A percentile compares a stretch with the other conserved stretches of the same genome.
Conservation (phyloP, 2,113 vertebrate genomes). For the Pungitius pungitius region DNA sequence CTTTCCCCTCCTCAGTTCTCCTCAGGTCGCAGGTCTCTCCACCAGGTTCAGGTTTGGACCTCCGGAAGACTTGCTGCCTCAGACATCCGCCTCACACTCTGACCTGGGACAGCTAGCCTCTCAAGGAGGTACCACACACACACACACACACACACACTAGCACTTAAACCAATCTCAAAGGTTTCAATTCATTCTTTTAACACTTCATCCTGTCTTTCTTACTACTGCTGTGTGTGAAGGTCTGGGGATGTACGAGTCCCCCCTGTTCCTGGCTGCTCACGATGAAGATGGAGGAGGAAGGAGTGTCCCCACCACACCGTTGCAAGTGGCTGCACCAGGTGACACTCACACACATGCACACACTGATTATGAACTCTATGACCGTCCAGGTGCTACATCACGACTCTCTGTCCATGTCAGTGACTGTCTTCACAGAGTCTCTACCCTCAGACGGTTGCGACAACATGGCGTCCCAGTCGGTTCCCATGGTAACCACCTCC, state of each 20-base stretch:
- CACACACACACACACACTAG: neutral
- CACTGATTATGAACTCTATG: neutral
- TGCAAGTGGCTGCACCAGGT: constrained; percentile 97
- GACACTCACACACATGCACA: neutral
- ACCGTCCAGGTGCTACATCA: neutral
- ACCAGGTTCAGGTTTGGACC: constrained; percentile 95
- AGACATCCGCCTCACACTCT: constrained; percentile 92
- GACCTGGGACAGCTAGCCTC: constrained; percentile 96
- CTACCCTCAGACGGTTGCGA: constrained; percentile 87
- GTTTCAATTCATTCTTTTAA: neutral
- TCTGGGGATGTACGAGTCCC: constrained; percentile 97
- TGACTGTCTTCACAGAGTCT: constrained; percentile 93
- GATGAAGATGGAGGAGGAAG: constrained; percentile 97
- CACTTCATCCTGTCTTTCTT: neutral
- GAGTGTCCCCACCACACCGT: constrained; percentile 95
- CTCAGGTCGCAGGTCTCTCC: constrained; percentile 93
- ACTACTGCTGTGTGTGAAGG: constrained; percentile 74
- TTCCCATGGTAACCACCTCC: constrained; percentile 96
- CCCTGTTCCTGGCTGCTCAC: constrained; percentile 91
- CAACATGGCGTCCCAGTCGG: constrained; percentile 94
- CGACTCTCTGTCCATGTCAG: constrained; percentile 67
- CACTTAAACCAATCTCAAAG: neutral
- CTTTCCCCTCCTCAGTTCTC: constrained; percentile 83
- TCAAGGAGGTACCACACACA: constrained; percentile 88
- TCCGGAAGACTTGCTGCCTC: constrained; percentile 92